Conservation (phyloP, 2,113 vertebrate species). For the Clupea harengus region DNA sequence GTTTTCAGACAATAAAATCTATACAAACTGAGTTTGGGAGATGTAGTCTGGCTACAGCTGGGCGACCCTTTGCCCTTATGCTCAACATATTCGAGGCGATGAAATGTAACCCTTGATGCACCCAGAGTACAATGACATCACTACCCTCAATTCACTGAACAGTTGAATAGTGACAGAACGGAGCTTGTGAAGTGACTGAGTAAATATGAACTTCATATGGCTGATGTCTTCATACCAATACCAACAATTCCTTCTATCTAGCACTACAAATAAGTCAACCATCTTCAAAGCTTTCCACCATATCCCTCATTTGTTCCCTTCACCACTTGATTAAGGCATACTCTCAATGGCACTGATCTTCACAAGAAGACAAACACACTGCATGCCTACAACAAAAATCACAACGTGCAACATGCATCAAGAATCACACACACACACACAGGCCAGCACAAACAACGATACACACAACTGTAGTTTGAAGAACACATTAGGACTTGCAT, state of each 20-base stretch:
- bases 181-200: not conserved
- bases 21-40: not conserved
- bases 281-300: not conserved
- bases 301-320: not conserved
- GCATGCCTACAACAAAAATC: not conserved
- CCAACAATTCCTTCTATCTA: not conserved
- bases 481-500: not conserved
- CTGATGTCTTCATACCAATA: not conserved
- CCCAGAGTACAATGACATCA: not conserved
- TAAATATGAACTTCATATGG: not conserved
- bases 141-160: not conserved
- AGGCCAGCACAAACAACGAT: not conserved
- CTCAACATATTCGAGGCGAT: not conserved
- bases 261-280: not conserved
- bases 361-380: not conserved
- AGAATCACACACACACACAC: not conserved
- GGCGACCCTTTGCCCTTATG: too few species aligned
- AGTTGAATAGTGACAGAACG: not conserved
- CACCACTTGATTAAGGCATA: conserved; percentile 9
- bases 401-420: not conserved
- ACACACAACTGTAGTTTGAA: not conserved
- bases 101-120: not conserved
- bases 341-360: not conserved
- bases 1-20: not conserved
- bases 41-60: too few species aligned